phyloP scores from a whole-genome alignment of 2,113 vertebrate genomes.

The Alectura lathami region DNA sequence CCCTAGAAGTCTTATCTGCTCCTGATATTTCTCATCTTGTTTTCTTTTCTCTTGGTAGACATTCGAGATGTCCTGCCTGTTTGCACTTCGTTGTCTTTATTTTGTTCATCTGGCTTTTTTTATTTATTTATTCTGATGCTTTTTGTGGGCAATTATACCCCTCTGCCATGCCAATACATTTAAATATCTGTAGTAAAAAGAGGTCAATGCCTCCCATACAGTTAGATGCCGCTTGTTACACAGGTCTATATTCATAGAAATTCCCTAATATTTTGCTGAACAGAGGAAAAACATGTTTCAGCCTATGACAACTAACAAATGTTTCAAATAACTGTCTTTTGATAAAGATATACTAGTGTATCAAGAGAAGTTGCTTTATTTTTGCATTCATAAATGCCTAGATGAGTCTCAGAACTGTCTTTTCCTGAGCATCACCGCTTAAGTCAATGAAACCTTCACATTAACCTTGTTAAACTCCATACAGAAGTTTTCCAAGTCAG shows the following conservation, averaged over 20 bases:
- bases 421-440: not conserved
- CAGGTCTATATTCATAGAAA: not conserved
- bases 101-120: not conserved
- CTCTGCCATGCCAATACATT: not conserved
- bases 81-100: not conserved
- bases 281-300: not conserved
- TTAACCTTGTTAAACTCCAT: not conserved
- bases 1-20: not conserved
- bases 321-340: not conserved
- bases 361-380: not conserved
- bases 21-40: not conserved
- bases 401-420: not conserved
- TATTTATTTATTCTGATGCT: not conserved
- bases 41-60: not conserved
- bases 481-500: not conserved
- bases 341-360: not conserved
- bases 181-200: not conserved
- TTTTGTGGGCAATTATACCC: not conserved
- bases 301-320: not conserved
- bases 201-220: not conserved
- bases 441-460: not conserved
- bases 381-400: not conserved
- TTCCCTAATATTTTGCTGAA: not conserved
- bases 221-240: not conserved
- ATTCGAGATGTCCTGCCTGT: not conserved